phyloP scores from a whole-genome alignment of 2,797 vertebrate genomes.

The Echiichthys vipera region DNA sequence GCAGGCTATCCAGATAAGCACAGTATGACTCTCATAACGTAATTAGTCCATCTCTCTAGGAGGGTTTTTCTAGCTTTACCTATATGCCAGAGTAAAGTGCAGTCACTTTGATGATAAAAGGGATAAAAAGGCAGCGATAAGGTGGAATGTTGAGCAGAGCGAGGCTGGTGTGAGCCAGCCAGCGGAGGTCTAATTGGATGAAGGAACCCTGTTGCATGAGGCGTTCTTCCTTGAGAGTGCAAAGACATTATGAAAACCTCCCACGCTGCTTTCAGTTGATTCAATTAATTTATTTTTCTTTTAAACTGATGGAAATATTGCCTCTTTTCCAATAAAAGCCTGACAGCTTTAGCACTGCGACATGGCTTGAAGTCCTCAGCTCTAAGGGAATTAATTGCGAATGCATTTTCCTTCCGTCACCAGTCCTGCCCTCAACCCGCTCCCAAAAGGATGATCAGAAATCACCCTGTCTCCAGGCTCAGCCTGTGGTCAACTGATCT shows the following conservation, averaged over 20 bases:
- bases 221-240: conserved; percentile 74
- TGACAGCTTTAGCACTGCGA: conserved; percentile 75
- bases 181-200: conserved; percentile 85
- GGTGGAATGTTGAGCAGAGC: conserved; percentile 76
- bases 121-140: conserved; percentile 80
- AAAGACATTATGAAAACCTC: conserved; percentile 82
- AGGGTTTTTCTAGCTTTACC: conserved; percentile 80
- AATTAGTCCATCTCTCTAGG: conserved; percentile 83
- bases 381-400: conserved; percentile 66
- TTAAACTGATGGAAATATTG: conserved; percentile 83
- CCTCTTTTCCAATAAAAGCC: conserved; percentile 81
- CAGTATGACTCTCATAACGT: conserved; percentile 81
- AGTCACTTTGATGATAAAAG: conserved; percentile 85
- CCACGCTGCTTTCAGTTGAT: conserved; percentile 82
- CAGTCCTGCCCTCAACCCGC: conserved; percentile 39
- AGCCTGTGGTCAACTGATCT: conserved; percentile 69
- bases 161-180: conserved; percentile 74
- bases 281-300: conserved; percentile 84
- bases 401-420: conserved; percentile 61
- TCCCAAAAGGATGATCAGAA: conserved; percentile 61
- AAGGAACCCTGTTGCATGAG: conserved; percentile 84
- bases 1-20: conserved; percentile 61
- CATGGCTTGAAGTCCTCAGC: conserved; percentile 65
- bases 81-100: conserved; percentile 83
- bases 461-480: conserved; percentile 53